Evolutionary conservation across 2,888 invertebrate species (phyloP).

Genomic region (Sturmia bella): DNA sequence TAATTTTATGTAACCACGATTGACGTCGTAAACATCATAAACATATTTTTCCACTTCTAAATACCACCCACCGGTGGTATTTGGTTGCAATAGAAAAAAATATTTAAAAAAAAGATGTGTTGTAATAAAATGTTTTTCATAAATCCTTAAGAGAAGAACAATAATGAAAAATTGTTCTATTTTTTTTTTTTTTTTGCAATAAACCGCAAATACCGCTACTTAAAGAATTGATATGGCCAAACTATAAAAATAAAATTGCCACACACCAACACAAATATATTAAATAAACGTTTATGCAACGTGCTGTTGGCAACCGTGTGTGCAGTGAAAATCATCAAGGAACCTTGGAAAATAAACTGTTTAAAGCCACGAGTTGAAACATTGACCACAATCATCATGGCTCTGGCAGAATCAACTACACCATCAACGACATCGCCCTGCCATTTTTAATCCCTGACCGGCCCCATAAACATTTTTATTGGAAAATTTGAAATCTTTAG

Average conservation of each 20-base stretch:
- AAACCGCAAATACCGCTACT: slow-evolving; percentile 41
- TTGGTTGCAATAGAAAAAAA: no score
- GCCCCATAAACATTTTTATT: neutral
- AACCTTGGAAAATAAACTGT: slow-evolving; percentile 35
- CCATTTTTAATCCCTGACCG: neutral
- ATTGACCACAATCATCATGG: slow-evolving; percentile 21
- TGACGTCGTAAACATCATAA: no score
- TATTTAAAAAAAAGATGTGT: no score
- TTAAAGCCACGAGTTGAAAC: slow-evolving; percentile 14
- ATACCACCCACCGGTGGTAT: no score
- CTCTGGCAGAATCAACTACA: neutral
- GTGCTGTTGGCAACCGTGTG: neutral
- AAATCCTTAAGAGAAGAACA: neutral
- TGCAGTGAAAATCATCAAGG: neutral
- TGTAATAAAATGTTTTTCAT: neutral
- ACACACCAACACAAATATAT: neutral
- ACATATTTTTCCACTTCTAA: no score
- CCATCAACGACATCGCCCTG: neutral
- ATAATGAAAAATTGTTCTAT: slow-evolving; percentile 11
- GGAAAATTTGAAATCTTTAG: neutral
- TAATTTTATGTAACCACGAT: no score
- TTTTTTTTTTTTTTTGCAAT: slow-evolving; percentile 30
- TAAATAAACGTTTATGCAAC: neutral
- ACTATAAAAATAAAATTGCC: neutral
- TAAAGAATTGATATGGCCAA: slow-evolving; percentile 29